Conservation (phyloP, 2,888 invertebrate species). For the Meta bourneti region DNA sequence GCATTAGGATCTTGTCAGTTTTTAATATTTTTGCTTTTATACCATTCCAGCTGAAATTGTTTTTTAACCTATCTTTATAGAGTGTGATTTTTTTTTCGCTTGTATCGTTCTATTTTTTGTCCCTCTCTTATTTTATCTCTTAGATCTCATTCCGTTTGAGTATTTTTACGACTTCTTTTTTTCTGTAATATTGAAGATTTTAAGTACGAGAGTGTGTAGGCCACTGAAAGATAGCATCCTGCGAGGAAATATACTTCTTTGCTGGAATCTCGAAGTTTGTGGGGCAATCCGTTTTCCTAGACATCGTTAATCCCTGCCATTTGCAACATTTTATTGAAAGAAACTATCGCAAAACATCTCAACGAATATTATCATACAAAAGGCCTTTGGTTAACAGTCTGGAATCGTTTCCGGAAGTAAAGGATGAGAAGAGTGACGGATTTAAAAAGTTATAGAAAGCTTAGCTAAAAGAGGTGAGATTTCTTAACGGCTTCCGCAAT, state of each 20-base stretch:
- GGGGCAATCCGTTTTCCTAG: too few species aligned
- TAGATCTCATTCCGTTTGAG: not conserved
- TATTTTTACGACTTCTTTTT: constrained; percentile 4
- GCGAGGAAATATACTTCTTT: not conserved
- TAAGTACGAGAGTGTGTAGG: constrained; percentile 10
- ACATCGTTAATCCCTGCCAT: too few species aligned
- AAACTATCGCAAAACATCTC: too few species aligned
- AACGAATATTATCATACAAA: too few species aligned
- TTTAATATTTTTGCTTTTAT: constrained; percentile 37
- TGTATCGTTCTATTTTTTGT: not conserved
- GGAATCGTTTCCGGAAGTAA: too few species aligned
- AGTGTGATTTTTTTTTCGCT: constrained; percentile 31
- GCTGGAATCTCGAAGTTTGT: too few species aligned
- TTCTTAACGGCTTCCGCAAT: too few species aligned
- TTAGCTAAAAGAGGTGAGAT: too few species aligned
- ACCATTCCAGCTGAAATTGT: constrained; percentile 45
- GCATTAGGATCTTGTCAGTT: constrained; percentile 41
- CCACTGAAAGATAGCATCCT: not conserved
- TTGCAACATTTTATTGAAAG: too few species aligned
- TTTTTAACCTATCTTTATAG: constrained; percentile 57
- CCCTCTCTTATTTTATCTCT: not conserved
- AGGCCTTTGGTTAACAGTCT: too few species aligned
- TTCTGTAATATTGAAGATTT: constrained; percentile 19
- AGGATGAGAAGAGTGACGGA: too few species aligned
- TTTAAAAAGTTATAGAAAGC: too few species aligned